Conservation (phyloP, 2,113 vertebrate species). For the Sinocyclocheilus rhinocerous region DNA sequence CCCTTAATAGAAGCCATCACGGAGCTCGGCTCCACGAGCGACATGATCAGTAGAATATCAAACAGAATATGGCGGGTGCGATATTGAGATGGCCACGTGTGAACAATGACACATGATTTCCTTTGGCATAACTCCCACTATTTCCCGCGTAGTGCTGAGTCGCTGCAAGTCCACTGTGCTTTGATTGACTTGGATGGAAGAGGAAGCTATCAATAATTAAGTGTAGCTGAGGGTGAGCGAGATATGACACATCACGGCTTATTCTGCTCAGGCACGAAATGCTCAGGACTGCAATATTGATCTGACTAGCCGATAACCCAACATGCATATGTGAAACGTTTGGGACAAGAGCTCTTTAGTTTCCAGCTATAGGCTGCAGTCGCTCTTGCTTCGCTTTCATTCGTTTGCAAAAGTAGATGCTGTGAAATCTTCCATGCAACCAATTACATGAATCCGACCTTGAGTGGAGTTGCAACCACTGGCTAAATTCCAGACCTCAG, state of each 20-base stretch:
- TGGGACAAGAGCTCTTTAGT: neutral
- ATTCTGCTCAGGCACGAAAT: slow-evolving; percentile 1
- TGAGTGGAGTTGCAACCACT: slow-evolving; percentile 33
- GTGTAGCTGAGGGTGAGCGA: slow-evolving; percentile 6
- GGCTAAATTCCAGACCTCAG: slow-evolving; percentile 38
- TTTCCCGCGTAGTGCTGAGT: neutral
- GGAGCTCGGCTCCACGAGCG: neutral
- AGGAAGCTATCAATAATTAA: slow-evolving; percentile 52
- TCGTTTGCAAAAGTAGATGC: slow-evolving; percentile 20
- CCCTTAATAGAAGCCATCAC: slow-evolving; percentile 39
- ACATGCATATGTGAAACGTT: neutral
- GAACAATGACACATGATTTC: slow-evolving; percentile 40
- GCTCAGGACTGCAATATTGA: slow-evolving; percentile 41
- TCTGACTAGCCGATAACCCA: slow-evolving; percentile 18
- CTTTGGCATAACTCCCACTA: slow-evolving; percentile 13
- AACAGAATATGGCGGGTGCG: slow-evolving; percentile 20
- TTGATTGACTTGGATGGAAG: slow-evolving; percentile 32
- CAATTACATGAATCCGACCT: slow-evolving; percentile 53
- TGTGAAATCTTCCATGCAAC: slow-evolving; percentile 45
- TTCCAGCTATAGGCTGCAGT: neutral
- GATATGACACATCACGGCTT: slow-evolving; percentile 41
- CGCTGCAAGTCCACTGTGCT: slow-evolving; percentile 8
- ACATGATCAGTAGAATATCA: slow-evolving; percentile 37
- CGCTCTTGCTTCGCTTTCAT: slow-evolving; percentile 12
- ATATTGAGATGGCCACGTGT: slow-evolving; percentile 23